phyloP scores from a whole-genome alignment of 1,140 invertebrate genomes.

The Samia ricini region DNA sequence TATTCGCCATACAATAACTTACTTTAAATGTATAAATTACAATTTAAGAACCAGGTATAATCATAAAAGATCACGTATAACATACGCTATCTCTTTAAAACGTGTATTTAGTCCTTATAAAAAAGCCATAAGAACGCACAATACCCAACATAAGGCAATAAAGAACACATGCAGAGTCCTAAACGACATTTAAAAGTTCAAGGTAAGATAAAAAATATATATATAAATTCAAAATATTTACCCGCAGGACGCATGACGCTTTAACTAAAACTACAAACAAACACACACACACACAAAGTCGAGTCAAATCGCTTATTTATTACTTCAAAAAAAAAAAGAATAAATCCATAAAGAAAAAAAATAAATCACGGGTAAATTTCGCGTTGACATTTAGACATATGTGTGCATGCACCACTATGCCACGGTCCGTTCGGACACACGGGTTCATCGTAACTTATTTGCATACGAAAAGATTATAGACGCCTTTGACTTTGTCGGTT shows the following conservation, averaged over 20 bases:
- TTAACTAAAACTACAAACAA: constrained; percentile 22
- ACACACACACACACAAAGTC: no score
- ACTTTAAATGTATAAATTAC: no score
- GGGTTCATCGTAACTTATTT: constrained; percentile 59
- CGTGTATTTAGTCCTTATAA: not conserved
- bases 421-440: constrained; percentile 35
- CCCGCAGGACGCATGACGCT: constrained; percentile 19
- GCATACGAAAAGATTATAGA: constrained; percentile 60
- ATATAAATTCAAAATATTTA: constrained; percentile 24
- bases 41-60: not conserved
- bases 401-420: constrained; percentile 17
- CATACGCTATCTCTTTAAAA: not conserved
- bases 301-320: constrained; percentile 27
- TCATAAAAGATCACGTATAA: not conserved
- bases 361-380: constrained; percentile 30
- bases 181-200: constrained; percentile 15
- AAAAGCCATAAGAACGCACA: not conserved
- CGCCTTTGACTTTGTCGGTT: constrained; percentile 46
- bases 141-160: not conserved
- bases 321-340: constrained; percentile 21
- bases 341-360: constrained; percentile 8
- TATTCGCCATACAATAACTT: no score
- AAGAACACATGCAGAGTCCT: not conserved
- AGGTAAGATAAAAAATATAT: constrained; percentile 17
- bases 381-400: constrained; percentile 46